Conservation (phyloP, 2,113 vertebrate species). For the Vulpes vulpes region DNA sequence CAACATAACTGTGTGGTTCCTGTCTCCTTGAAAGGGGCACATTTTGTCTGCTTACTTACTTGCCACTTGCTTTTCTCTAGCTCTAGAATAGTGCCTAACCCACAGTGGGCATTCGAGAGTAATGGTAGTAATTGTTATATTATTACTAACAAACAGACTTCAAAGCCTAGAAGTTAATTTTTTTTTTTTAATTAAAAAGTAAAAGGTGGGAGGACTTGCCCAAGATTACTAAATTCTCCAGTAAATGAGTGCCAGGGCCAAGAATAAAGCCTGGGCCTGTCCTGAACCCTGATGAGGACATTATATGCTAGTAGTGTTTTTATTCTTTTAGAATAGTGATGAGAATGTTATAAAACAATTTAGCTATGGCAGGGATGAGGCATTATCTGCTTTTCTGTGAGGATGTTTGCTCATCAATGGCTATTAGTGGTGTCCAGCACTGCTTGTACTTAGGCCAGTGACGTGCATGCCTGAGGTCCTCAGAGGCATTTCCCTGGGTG, state of each 20-base stretch:
- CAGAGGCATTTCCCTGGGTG: accelerated
- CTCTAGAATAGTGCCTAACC: not conserved
- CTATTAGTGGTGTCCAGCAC: not conserved
- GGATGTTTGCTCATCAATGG: not conserved
- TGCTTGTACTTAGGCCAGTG: too few relatives aligned
- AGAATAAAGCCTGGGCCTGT: not conserved
- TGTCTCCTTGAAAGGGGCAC: not conserved
- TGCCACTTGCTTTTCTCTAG: not conserved
- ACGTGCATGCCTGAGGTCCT: not conserved
- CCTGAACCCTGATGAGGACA: not conserved
- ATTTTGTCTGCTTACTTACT: not conserved
- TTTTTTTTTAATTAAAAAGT: not conserved
- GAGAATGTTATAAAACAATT: not conserved
- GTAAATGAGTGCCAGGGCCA: not conserved
- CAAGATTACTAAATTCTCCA: not conserved
- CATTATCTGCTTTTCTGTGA: not conserved
- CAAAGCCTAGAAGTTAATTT: not conserved
- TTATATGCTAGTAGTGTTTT: not conserved
- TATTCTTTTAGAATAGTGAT: not conserved
- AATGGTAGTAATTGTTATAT: not conserved
- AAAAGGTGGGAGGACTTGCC: not conserved
- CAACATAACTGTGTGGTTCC: not conserved
- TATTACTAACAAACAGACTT: not conserved
- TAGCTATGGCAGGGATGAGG: not conserved
- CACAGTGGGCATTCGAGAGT: not conserved